Percentiles rank a stretch among this genome's conserved stretches.
Conservation (phyloP, 2,888 invertebrate genomes). For the Ecliptopera silaceata region DNA sequence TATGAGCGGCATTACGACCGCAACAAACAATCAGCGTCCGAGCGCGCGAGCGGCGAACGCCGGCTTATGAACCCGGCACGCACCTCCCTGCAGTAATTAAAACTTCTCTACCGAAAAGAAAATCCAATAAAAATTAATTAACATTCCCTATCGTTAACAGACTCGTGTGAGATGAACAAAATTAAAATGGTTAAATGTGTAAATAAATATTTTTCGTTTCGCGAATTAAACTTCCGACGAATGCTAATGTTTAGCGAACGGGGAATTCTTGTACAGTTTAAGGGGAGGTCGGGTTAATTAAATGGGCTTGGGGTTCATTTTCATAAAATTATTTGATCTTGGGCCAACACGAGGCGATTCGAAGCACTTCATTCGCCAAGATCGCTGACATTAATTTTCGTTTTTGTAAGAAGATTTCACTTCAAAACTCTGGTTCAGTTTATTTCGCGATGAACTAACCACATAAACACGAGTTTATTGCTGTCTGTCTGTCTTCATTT, state of each 20-base stretch:
- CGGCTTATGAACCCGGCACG: constrained; percentile 57
- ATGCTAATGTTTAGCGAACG: constrained; percentile 75
- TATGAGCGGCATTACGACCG: constrained; percentile 63
- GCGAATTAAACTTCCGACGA: constrained; percentile 77
- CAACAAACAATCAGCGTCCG: constrained; percentile 67
- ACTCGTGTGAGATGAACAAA: constrained; percentile 60
- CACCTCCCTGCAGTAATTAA: constrained; percentile 67
- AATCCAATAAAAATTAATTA: constrained; percentile 72
- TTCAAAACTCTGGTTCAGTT: constrained; percentile 47
- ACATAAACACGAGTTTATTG: constrained; percentile 68
- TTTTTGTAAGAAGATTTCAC: constrained; percentile 57
- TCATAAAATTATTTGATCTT: constrained; percentile 80
- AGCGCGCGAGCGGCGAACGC: constrained; percentile 37
- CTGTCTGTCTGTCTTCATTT: constrained; percentile 62
- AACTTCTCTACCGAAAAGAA: constrained; percentile 71
- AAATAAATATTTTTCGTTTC: constrained; percentile 69
- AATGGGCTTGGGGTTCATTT: constrained; percentile 77
- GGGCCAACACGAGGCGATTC: constrained; percentile 63
- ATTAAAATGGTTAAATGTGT: constrained; percentile 62
- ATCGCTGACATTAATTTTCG: constrained; percentile 66
- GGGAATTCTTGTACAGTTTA: constrained; percentile 79
- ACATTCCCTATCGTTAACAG: constrained; percentile 56
- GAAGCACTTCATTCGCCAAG: constrained; percentile 62
- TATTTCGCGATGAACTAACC: constrained; percentile 55
- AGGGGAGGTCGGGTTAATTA: constrained; percentile 78